A percentile compares a stretch with the other conserved stretches of the same genome.
These are phyloP conservation scores for Urophycis tenuis DNA, from an alignment of 2,797 vertebrate genomes.

Conservation along the genomic window DNA sequence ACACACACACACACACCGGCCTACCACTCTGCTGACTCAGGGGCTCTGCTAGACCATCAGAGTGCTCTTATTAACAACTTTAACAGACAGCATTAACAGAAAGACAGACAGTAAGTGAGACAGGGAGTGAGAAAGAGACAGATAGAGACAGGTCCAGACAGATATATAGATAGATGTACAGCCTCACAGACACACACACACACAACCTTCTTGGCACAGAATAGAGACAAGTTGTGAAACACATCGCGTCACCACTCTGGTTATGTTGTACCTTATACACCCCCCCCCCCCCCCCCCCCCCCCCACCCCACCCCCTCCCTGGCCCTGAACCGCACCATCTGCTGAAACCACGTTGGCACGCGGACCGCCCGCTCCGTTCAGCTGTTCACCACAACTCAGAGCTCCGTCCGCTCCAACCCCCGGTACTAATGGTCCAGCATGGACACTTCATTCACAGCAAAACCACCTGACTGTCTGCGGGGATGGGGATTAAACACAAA, in stretches of 20 bases:
- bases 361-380: neutral
- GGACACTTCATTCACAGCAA: neutral
- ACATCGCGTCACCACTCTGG: conserved; percentile 27
- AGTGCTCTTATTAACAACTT: no score
- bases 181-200: neutral
- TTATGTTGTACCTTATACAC: conserved; percentile 41
- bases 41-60: no score
- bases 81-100: no score
- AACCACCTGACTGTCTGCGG: neutral
- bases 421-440: neutral
- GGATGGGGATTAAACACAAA: neutral
- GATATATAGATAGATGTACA: neutral
- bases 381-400: neutral
- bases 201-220: neutral
- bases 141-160: neutral
- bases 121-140: no score
- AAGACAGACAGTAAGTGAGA: no score
- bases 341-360: conserved; percentile 44
- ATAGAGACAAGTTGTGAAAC: conserved; percentile 8
- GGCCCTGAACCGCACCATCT: conserved; percentile 61
- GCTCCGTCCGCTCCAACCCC: no score
- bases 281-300: conserved; percentile 16
- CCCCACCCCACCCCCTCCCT: conserved; percentile 32
- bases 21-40: no score
- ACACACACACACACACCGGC: neutral